A percentile compares a stretch with the other conserved stretches of the same genome.
phyloP scores from a whole-genome alignment of 2,797 vertebrate genomes.

The Acomys russatus region DNA sequence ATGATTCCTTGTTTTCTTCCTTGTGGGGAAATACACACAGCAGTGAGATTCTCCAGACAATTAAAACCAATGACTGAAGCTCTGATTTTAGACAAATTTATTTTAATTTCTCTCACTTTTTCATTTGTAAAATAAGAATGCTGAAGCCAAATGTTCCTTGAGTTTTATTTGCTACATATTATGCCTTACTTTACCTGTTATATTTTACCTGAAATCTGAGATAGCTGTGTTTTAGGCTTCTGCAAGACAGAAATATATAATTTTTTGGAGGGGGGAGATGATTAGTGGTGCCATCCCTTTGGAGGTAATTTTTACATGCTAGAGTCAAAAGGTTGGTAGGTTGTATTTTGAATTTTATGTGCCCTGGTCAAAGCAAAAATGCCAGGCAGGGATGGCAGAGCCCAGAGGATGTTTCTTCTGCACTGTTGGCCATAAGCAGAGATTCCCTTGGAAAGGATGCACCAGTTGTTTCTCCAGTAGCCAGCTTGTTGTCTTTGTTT shows the following conservation, averaged over 20 bases:
- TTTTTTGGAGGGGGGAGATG: not conserved
- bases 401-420: not conserved
- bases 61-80: conserved; percentile 66
- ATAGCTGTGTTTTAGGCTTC: not conserved
- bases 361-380: not conserved
- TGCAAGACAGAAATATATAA: not conserved
- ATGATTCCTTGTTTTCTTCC: conserved; percentile 82
- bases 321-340: not conserved
- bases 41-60: conserved; percentile 70
- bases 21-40: conserved; percentile 39
- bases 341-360: not conserved
- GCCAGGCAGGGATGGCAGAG: not conserved
- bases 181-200: not conserved
- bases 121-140: conserved; percentile 47
- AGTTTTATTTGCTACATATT: conserved; percentile 34
- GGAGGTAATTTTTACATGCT: not conserved
- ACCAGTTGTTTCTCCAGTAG: not conserved
- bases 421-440: not conserved
- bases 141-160: not conserved
- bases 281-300: not conserved
- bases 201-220: conserved; percentile 4
- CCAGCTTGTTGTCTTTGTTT: not conserved
- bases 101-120: conserved; percentile 71
- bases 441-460: not conserved
- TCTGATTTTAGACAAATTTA: conserved; percentile 74